Evolutionary conservation across 2,113 vertebrate genomes (phyloP).

Genomic region (Anser brachyrhynchus): DNA sequence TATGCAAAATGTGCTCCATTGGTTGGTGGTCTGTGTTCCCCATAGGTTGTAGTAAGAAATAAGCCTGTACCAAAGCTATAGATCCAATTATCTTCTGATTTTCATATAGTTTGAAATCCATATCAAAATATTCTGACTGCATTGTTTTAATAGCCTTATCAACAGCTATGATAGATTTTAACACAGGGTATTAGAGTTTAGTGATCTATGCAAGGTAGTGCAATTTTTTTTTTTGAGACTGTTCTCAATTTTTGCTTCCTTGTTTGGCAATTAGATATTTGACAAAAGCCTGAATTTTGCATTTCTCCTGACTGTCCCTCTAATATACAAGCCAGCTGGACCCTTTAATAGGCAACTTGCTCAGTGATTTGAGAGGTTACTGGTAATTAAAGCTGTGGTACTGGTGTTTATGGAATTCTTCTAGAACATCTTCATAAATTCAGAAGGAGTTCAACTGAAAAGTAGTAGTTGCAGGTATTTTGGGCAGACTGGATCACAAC

Average conservation of each 20-base stretch:
- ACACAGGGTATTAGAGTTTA: background rate
- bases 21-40: background rate
- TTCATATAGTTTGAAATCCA: background rate
- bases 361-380: background rate
- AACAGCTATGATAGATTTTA: background rate
- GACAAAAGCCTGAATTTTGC: background rate
- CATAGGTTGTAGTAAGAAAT: background rate
- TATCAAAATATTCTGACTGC: background rate
- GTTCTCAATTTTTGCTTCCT: background rate
- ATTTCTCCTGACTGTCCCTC: background rate
- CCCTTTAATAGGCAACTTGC: background rate
- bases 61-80: background rate
- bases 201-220: background rate
- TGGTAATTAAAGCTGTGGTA: background rate
- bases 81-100: background rate
- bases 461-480: background rate
- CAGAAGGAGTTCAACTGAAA: background rate
- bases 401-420: background rate
- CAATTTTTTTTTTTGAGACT: background rate
- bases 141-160: background rate
- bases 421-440: background rate
- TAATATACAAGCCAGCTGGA: background rate
- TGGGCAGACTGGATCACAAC: background rate
- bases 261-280: background rate
- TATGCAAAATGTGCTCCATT: background rate